Base-by-base conservation (phyloP, 30 jellyfish, hydroid and myxozoan genomes). In the Euphysa ruthae region DNA sequence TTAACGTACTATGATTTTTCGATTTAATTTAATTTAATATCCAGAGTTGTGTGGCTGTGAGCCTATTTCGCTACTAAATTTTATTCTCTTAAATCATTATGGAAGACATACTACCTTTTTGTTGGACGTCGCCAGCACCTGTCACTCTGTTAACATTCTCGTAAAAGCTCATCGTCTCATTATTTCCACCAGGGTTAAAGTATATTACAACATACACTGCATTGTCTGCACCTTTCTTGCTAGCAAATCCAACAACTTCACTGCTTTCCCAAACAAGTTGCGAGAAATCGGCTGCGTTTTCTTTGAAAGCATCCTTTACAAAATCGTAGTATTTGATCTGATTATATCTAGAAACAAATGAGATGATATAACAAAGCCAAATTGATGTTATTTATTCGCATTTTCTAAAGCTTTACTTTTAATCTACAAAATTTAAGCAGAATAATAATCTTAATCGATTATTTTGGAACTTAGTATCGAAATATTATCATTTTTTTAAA, bases 221-320 rank as follows among this genome's bases (percentile, higher is more conserved):
- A 0, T 92, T 93, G 70, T 82, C 95, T 2, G 92, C 54, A 4
- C 77, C 85, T 49, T 74, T 74, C 49, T 38, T 69, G 4, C 95
- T 74, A 25, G 94, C 98, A 49, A 88, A 88, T 10, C 98, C 98
- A 70, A 81, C 82, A 21, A 88, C 88, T 28, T 83, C 98, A 16
- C 92, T 73, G 28, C 93, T 84, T 51, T 74, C 85, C 98, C 98
- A 88, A 25, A 88, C 95, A 70, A 88, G 68, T 74, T 88, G 98
- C 4, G 93, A 63, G 85, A 88, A 88, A 54, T 88, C 98, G 28
- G 92, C 74, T 13, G 98, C 98, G 16, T 79, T 42, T 16, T 93
- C 98, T 52, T 88, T 88, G 93, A 88, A 88, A 66, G 82, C 95
- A 55, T 56, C 52, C 66, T 78, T 88, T 29, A 71, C 84, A 68